A percentile compares a stretch with the other conserved stretches of the same genome.
Evolutionary conservation across 2,113 vertebrate species (phyloP).

Genomic region (Pavo muticus): DNA sequence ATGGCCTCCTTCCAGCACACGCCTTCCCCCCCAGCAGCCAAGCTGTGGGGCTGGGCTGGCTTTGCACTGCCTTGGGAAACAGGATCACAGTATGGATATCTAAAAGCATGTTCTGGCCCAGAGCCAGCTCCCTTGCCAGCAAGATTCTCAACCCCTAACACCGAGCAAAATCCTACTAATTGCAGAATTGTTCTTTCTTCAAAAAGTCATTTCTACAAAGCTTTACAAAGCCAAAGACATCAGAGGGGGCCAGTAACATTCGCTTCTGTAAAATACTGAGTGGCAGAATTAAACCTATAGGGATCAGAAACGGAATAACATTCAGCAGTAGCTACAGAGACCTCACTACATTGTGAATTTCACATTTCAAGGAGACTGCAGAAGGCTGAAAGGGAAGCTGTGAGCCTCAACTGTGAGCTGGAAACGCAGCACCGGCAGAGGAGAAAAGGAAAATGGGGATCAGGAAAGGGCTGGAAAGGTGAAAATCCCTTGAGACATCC

Average conservation of each 20-base stretch:
- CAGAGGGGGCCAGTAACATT: background rate
- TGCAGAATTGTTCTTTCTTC: conserved; percentile 55
- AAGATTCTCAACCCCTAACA: conserved; percentile 60
- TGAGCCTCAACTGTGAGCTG: background rate
- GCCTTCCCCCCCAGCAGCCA: conserved; percentile 33
- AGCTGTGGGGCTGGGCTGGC: conserved; percentile 34
- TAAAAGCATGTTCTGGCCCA: conserved; percentile 49
- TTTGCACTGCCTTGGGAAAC: conserved; percentile 43
- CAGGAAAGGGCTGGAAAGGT: background rate
- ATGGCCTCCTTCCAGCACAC: conserved; percentile 42
- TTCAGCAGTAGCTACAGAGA: background rate
- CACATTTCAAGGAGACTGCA: conserved; percentile 1
- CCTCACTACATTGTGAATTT: conserved; percentile 8
- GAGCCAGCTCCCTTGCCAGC: conserved; percentile 37
- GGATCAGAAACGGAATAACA: background rate
- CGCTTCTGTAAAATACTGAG: conserved; percentile 14
- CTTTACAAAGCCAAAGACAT: background rate
- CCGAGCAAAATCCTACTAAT: conserved; percentile 50
- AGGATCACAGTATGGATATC: conserved; percentile 1
- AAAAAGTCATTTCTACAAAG: conserved; percentile 12
- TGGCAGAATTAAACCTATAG: background rate
- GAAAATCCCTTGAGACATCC: conserved; percentile 22
- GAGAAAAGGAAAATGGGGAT: background rate
- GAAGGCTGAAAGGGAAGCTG: conserved; percentile 12
- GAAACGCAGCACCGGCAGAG: background rate